Evolutionary conservation across 2,888 invertebrate genomes (phyloP).

Genomic region (Sphaerophoria rueppellii): DNA sequence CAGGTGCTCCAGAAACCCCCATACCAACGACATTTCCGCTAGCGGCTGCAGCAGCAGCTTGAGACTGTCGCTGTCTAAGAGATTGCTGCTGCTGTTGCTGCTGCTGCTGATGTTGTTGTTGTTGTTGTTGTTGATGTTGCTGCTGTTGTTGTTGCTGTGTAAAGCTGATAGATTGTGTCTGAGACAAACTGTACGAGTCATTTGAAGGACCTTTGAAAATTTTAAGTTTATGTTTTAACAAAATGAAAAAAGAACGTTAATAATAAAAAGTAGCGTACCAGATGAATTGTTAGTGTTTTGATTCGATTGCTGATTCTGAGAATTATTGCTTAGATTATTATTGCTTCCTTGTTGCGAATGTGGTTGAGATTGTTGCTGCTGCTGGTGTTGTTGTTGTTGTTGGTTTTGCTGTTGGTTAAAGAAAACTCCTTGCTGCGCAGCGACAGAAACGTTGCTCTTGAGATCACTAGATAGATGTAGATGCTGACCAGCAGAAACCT

Average conservation of each 20-base stretch:
- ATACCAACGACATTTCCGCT: conserved; percentile 80
- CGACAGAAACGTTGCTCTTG: conserved; percentile 89
- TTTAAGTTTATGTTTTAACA: not conserved
- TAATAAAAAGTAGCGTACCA: conserved; percentile 75
- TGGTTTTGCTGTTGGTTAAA: conserved; percentile 83
- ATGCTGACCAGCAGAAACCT: conserved; percentile 95
- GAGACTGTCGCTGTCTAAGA: conserved; percentile 76
- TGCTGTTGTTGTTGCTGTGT: conserved; percentile 88
- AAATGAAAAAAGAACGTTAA: not conserved
- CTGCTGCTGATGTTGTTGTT: conserved; percentile 78
- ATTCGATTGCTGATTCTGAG: conserved; percentile 78
- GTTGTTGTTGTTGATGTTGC: conserved; percentile 79
- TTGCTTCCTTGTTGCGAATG: conserved; percentile 80
- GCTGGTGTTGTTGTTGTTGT: conserved; percentile 80
- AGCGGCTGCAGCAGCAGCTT: conserved; percentile 80
- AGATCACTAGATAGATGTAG: conserved; percentile 89
- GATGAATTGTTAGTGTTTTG: conserved; percentile 81
- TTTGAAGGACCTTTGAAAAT: conserved; percentile 79
- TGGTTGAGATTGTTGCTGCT: conserved; percentile 76
- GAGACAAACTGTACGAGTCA: conserved; percentile 88
- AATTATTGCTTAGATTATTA: conserved; percentile 77
- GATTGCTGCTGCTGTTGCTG: conserved; percentile 79
- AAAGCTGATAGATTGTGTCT: conserved; percentile 93
- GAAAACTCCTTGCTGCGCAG: conserved; percentile 93
- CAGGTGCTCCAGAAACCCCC: conserved; percentile 75